Conservation (phyloP, 2,888 invertebrate genomes). For the Cylloceria caligata region DNA sequence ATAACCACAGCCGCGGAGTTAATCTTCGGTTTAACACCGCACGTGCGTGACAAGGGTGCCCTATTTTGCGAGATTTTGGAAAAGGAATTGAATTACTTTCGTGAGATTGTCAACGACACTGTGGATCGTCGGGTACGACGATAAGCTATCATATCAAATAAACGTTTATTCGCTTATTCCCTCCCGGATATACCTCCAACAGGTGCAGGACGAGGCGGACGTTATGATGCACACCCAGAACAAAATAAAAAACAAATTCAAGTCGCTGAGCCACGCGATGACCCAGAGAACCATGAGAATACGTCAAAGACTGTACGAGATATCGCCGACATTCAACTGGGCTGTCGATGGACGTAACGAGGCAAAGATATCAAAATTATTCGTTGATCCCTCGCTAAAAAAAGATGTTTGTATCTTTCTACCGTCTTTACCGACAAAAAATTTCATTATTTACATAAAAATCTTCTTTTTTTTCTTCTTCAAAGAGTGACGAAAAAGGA, state of each 20-base stretch:
- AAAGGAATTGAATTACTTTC: slow-evolving; percentile 70
- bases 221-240: slow-evolving; percentile 72
- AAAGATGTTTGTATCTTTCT: slow-evolving; percentile 13
- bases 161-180: no score
- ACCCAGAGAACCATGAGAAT: slow-evolving; percentile 69
- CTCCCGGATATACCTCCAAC: no score
- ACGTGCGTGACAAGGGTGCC: slow-evolving; percentile 64
- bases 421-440: not conserved
- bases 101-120: slow-evolving; percentile 71
- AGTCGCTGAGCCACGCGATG: slow-evolving; percentile 68
- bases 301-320: slow-evolving; percentile 68
- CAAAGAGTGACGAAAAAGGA: slow-evolving; percentile 44
- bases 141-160: not conserved
- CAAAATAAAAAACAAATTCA: slow-evolving; percentile 71
- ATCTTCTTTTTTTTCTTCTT: not conserved
- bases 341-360: slow-evolving; percentile 67
- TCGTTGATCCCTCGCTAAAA: slow-evolving; percentile 49
- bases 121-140: slow-evolving; percentile 70
- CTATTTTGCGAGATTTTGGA: slow-evolving; percentile 69
- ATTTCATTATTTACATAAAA: not conserved
- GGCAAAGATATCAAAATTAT: slow-evolving; percentile 65
- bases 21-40: slow-evolving; percentile 66
- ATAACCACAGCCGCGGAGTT: slow-evolving; percentile 71
- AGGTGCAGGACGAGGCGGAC: slow-evolving; percentile 74
- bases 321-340: slow-evolving; percentile 73